Evolutionary conservation across 2,888 invertebrate species (phyloP), one percentile per base, ranked within the genome.

Genomic region (Lasioglossum malachurum): DNA sequence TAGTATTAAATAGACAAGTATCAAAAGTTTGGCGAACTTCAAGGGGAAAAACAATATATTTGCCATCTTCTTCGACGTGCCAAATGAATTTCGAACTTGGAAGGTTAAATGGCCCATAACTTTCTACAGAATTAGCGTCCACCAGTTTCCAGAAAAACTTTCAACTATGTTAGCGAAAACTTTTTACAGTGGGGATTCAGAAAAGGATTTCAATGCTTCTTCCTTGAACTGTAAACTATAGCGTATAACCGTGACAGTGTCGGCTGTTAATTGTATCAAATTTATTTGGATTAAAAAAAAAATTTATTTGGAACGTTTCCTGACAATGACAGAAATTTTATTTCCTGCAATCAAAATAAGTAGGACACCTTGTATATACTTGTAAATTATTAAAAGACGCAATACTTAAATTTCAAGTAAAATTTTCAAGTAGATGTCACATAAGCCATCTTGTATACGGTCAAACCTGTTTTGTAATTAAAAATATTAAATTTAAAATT

Each of bases 51-150:
- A 46, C n/a, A 73, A 49, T 75, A 82, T 81, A 77, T 80, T 87
- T 75, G 74, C 71, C 53, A 84, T 86, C 41, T 53, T 82, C 75
- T 73, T 64, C 64, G 80, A 84, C 73, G 78, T 82, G 77, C 80
- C 71, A 84, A 86, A 91, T 91, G 84, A 91, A 82, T 89, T 89
- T 57, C 71, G 41, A 88, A 87, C 77, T 84, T 67, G 44, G 72
- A 76, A 67, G 71, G 67, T 41, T 82, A 80, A 60, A 53, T 64
- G 76, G 78, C 78, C 46, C 57, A 72, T 71, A 53, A 71, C 27
- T 77, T 78, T 69, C 77, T 16, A 16, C 57, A n/a, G 49, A 74
- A 84, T 88, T 78, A 82, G 81, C 76, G 75, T 82, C 77, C 75
- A 67, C 81, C 74, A 72, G 49, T 49, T 72, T 38, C 60, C 4